Evolutionary conservation across 2,113 vertebrate species (phyloP), one percentile per base, ranked within the genome.

Genomic region (Phaethornis superciliosus): DNA sequence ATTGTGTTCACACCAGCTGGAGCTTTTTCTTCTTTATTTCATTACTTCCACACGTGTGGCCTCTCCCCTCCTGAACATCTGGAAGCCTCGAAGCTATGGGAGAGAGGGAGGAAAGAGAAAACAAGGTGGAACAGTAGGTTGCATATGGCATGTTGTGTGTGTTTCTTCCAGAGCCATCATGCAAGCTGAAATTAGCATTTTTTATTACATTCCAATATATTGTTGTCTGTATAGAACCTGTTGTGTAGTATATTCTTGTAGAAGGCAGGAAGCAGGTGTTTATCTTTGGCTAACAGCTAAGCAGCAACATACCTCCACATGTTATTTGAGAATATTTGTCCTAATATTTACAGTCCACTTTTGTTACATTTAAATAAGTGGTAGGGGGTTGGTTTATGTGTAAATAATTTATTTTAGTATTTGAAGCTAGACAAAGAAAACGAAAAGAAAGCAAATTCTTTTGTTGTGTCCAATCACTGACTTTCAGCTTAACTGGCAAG

Each of bases 31-130:
- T 49, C 20, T 20, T 74, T 21, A 11, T 52, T 52, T 91, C 3
- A 1, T 3, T n/a, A 3, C 0, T 14, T 70, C 4, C 1, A 0
- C 0, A 0, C 3, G 40, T 65, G 2, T 32, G 71, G 9, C 3
- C 2, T 65, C 16, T 40, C 2, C 3, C 18, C 6, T 52, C 10
- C 37, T 51, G 30, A 70, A 6, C 4, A 26, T 26, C n/a, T 68
- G 9, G 10, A 24, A 70, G 24, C 7, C 4, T 63, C 33, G 28
- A 81, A 89, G 19, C 30, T 70, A 4, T 6, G 12, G 6, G 24
- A 74, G 16, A 51, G 44, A 40, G 30, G 11, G 7, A 35, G 15
- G 12, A 69, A 83, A 58, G 24, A 18, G 15, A 22, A 4, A 63
- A 19, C 4, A 63, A 56, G 17, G 10, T 63, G 6, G 19, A 82